These are phyloP conservation scores for Bungarus multicinctus DNA, from an alignment of 2,113 vertebrate species.

Conservation along the genomic window DNA sequence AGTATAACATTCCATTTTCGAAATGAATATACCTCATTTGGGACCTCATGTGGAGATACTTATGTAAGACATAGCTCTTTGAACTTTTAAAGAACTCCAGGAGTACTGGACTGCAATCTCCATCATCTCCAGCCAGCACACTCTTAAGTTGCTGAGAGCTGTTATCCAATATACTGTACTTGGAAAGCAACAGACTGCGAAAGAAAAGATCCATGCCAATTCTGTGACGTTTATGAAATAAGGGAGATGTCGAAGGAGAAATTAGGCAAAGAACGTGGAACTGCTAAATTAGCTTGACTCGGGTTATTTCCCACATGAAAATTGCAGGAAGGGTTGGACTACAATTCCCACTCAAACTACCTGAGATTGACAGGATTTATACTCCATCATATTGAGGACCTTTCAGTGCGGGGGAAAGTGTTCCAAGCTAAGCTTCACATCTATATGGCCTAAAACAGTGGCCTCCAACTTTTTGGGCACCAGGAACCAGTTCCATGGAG, in stretches of 20 bases:
- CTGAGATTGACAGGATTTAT: not conserved
- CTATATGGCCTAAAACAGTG: not conserved
- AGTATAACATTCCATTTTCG: not conserved
- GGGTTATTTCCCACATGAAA: not conserved
- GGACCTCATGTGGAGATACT: not conserved
- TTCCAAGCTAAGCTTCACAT: not conserved
- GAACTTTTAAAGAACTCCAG: not conserved
- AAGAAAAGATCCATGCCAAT: not conserved
- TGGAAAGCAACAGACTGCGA: not conserved
- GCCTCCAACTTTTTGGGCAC: too few species aligned
- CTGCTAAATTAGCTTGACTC: not conserved
- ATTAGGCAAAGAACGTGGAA: not conserved
- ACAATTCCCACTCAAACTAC: not conserved
- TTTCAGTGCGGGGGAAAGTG: not conserved
- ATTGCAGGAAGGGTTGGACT: not conserved
- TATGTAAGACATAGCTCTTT: not conserved
- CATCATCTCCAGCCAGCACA: not conserved
- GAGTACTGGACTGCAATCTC: not conserved
- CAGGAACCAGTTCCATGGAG: too few species aligned
- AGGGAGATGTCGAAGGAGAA: not conserved
- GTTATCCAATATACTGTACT: not conserved
- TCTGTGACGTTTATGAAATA: not conserved
- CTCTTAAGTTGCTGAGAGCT: not conserved
- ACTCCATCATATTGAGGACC: not conserved
- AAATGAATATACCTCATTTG: not conserved